phyloP scores from a whole-genome alignment of 2,113 vertebrate genomes.

The Triplophysa tibetana region DNA sequence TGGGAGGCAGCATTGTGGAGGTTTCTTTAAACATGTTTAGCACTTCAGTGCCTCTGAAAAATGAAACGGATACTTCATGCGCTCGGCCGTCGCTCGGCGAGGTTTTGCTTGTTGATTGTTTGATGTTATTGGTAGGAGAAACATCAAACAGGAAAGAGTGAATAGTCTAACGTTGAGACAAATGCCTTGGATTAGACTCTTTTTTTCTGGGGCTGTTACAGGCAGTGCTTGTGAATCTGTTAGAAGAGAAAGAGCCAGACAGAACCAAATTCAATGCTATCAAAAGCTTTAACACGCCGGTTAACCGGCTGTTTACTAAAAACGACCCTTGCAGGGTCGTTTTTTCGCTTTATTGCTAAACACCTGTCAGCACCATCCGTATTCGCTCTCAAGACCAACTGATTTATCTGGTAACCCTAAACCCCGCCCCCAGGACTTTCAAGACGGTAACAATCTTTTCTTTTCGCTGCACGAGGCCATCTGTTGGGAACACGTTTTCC shows the following conservation, averaged over 20 bases:
- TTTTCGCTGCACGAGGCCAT: conserved; percentile 57
- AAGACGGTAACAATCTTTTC: conserved; percentile 22
- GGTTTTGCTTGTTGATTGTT: conserved; percentile 48
- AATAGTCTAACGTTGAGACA: conserved; percentile 25
- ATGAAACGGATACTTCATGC: conserved; percentile 36
- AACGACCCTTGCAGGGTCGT: not conserved
- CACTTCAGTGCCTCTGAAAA: conserved; percentile 43
- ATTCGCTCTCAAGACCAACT: not conserved
- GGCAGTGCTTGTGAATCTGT: conserved; percentile 8
- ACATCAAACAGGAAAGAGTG: conserved; percentile 49
- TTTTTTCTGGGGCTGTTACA: conserved; percentile 33
- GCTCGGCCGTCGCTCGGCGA: conserved; percentile 26
- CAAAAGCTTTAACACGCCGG: conserved; percentile 18
- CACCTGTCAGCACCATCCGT: conserved; percentile 22
- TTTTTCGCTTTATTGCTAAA: not conserved
- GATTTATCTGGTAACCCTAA: conserved; percentile 23
- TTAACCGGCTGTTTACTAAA: not conserved
- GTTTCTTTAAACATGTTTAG: conserved; percentile 65
- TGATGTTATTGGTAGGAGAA: conserved; percentile 47
- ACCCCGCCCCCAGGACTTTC: not conserved
- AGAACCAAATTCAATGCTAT: not conserved
- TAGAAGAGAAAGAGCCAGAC: not conserved
- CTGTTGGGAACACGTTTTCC: conserved; percentile 64
- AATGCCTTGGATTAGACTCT: conserved; percentile 41
- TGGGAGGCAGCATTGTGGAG: conserved; percentile 65